These are phyloP conservation scores for Euphysa ruthae DNA, from an alignment of 30 jellyfish, hydroid and myxozoan genomes.

Conservation along the genomic window DNA sequence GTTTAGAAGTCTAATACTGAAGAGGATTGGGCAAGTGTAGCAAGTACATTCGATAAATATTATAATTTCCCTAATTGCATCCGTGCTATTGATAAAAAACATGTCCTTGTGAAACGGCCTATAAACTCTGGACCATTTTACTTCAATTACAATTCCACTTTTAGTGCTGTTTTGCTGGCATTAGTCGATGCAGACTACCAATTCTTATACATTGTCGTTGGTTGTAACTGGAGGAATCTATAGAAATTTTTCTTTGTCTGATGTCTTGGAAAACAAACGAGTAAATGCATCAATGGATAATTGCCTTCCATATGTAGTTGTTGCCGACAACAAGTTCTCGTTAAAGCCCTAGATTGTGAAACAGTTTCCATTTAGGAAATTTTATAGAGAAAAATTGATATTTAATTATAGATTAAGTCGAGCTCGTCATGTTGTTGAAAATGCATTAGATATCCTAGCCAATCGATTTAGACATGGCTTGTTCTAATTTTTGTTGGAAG, in stretches of 20 bases:
- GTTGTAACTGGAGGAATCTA: constrained; percentile 45
- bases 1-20: constrained; percentile 29
- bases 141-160: constrained; percentile 30
- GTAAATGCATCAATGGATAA: not conserved
- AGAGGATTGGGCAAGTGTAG: constrained; percentile 29
- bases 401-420: not conserved
- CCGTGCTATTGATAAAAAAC: constrained; percentile 50
- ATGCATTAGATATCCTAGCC: not conserved
- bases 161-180: constrained; percentile 39
- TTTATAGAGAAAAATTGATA: not conserved
- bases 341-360: not conserved
- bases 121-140: constrained; percentile 27
- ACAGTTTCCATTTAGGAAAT: constrained; percentile 3
- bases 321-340: not conserved
- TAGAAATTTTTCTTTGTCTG: not conserved
- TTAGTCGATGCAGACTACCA: constrained; percentile 31
- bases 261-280: not conserved
- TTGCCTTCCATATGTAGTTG: constrained; percentile 4
- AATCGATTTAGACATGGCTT: not conserved
- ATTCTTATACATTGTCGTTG: constrained; percentile 37
- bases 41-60: not conserved
- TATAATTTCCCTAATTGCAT: constrained; percentile 44
- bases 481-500: too few species aligned
- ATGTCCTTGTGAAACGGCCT: constrained; percentile 15
- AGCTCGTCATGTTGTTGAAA: not conserved